Conservation (phyloP, 2,113 vertebrate species). For the Gila orcuttii region DNA sequence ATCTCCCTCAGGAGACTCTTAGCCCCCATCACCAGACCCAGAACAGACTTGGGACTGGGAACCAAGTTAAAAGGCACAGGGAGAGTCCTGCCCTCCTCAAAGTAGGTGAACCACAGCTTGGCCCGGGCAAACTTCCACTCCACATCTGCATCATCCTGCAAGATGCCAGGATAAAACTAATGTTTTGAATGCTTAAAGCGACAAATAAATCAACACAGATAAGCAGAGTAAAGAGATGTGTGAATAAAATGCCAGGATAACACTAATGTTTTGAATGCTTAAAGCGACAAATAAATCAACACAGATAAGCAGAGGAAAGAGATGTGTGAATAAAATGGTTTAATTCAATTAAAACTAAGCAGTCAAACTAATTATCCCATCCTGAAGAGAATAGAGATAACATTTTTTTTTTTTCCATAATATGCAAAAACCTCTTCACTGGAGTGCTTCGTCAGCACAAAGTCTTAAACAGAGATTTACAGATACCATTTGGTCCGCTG, state of each 20-base stretch:
- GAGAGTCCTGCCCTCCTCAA: constrained; percentile 95
- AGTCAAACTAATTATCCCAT: constrained; percentile 29
- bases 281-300: too few species aligned
- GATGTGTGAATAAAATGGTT: background rate
- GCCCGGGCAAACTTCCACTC: constrained; percentile 99
- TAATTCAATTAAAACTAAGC: background rate
- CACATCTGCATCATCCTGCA: constrained; percentile 93
- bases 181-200: background rate
- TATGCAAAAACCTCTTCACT: background rate
- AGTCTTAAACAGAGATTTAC: background rate
- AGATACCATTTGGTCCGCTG: background rate
- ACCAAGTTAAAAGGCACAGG: constrained; percentile 98
- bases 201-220: background rate
- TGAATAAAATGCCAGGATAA: too few species aligned
- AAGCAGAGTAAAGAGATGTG: background rate
- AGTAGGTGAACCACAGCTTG: constrained; percentile 98
- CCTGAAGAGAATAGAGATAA: background rate
- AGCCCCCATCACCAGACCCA: constrained; percentile 79
- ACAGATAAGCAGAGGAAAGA: too few species aligned
- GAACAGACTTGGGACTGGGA: constrained; percentile 92
- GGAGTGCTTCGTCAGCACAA: constrained; percentile 11
- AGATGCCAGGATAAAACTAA: background rate
- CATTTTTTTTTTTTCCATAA: background rate
- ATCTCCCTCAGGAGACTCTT: constrained; percentile 77
- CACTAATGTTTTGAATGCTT: too few species aligned